These are phyloP conservation scores for Cynoglossus semilaevis DNA, from an alignment of 2,113 vertebrate genomes.

Conservation along the genomic window DNA sequence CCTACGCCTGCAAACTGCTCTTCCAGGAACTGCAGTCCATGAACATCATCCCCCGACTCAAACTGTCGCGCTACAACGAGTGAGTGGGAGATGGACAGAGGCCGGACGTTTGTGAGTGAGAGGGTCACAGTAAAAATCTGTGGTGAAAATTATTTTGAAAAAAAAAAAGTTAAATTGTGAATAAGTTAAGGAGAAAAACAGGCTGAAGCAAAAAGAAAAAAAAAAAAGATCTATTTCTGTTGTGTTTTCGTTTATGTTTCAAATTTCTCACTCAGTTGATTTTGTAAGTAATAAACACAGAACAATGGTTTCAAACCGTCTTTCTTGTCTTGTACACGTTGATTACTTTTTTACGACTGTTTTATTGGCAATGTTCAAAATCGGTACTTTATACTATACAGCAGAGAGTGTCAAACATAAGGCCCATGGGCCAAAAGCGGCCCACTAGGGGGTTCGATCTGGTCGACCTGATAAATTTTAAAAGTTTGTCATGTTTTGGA, in stretches of 20 bases:
- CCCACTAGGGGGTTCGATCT: too few relatives aligned
- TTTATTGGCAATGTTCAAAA: too few relatives aligned
- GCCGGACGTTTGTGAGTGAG: conserved; percentile 23
- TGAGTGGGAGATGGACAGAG: conserved; percentile 49
- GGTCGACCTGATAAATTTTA: too few relatives aligned
- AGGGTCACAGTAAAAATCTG: conserved; percentile 4
- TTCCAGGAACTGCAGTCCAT: conserved; percentile 98
- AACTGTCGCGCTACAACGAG: conserved; percentile 94
- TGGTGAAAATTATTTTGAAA: not conserved
- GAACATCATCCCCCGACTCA: conserved; percentile 97
- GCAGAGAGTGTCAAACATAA: too few relatives aligned
- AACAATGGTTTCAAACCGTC: conserved; percentile 11
- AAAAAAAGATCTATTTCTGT: conserved; percentile 29
- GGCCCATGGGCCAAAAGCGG: too few relatives aligned
- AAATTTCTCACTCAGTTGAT: conserved; percentile 26
- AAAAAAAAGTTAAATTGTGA: not conserved
- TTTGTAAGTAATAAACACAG: conserved; percentile 63
- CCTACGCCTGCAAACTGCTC: conserved; percentile 96
- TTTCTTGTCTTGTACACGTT: conserved; percentile 30
- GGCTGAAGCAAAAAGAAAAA: too few relatives aligned
- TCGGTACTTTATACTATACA: too few relatives aligned
- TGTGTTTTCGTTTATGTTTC: conserved; percentile 1
- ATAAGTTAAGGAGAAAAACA: not conserved
- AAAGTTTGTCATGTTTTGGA: too few relatives aligned
- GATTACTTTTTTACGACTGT: conserved; percentile 2